phyloP scores from a whole-genome alignment of 2,888 invertebrate genomes.

The Opisthograptis luteolata region DNA sequence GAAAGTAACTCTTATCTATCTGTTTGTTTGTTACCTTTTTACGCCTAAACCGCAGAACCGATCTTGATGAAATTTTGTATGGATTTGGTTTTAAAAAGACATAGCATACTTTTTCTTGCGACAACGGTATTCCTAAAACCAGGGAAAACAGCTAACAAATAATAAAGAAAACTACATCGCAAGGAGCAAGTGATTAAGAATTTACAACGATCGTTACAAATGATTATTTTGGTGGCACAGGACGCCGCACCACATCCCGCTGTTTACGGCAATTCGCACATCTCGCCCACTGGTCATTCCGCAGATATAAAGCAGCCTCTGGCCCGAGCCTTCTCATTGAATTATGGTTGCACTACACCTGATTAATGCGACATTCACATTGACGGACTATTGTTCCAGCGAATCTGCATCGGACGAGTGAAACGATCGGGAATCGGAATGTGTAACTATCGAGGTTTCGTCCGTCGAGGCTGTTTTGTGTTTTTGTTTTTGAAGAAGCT shows the following conservation, averaged over 20 bases:
- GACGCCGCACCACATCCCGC: constrained; percentile 63
- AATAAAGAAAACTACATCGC: no score
- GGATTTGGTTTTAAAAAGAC: no score
- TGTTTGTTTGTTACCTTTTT: no score
- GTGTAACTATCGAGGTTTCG: constrained; percentile 62
- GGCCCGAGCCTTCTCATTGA: constrained; percentile 74
- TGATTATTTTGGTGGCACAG: no score
- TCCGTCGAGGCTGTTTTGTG: constrained; percentile 40
- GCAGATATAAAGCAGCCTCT: constrained; percentile 59
- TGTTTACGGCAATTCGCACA: constrained; percentile 40
- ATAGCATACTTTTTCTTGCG: no score
- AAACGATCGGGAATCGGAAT: constrained; percentile 63
- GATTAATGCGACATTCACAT: constrained; percentile 82
- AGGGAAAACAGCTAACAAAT: no score
- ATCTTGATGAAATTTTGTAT: no score
- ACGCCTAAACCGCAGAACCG: no score
- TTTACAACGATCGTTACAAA: no score
- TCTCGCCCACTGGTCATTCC: constrained; percentile 65
- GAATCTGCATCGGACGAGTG: constrained; percentile 70
- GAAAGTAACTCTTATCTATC: no score
- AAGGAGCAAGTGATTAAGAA: no score
- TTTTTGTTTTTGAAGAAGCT: background rate
- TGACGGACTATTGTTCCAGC: constrained; percentile 80
- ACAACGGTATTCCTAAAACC: no score
- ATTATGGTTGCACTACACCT: constrained; percentile 80